Conservation (phyloP, 2,113 vertebrate genomes). For the Psittacara wagleri region DNA sequence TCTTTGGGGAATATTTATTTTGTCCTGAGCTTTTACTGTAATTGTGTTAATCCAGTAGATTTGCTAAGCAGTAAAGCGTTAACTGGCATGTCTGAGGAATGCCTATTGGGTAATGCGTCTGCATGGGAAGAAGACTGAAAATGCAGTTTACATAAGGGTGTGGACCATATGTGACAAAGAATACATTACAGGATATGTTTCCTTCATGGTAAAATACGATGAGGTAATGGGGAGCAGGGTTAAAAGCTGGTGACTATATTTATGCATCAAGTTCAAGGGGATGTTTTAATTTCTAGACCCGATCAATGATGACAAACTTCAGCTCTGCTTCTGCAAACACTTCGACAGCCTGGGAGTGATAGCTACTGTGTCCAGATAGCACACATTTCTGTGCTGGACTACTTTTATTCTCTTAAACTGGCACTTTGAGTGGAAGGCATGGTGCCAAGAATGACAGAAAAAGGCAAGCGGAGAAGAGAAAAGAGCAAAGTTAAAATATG, state of each 20-base stretch:
- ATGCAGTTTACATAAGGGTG: slow-evolving; percentile 47
- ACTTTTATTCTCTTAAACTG: background rate
- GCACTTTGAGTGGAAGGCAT: background rate
- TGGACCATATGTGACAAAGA: slow-evolving; percentile 45
- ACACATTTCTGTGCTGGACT: background rate
- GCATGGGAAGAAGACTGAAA: slow-evolving; percentile 58
- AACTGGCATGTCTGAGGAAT: slow-evolving; percentile 32
- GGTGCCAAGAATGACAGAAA: background rate
- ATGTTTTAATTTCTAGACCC: slow-evolving; percentile 3
- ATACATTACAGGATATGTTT: slow-evolving; percentile 54
- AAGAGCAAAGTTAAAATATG: background rate
- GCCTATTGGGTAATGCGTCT: slow-evolving; percentile 15
- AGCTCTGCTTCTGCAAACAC: background rate
- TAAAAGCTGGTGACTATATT: slow-evolving; percentile 53
- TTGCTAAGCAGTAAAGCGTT: slow-evolving; percentile 47
- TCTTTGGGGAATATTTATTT: slow-evolving; percentile 47
- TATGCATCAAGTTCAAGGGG: slow-evolving; percentile 41
- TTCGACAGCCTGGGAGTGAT: background rate
- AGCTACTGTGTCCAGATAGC: background rate
- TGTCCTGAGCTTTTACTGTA: background rate
- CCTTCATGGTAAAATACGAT: slow-evolving; percentile 54
- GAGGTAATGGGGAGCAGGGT: slow-evolving; percentile 57
- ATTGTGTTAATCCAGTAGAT: slow-evolving; percentile 54
- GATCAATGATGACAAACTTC: slow-evolving; percentile 17
- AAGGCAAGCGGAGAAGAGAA: background rate